A percentile compares a stretch with the other conserved stretches of the same genome.
phyloP scores from a whole-genome alignment of 2,113 vertebrate genomes.

The Diphyllodes magnificus region DNA sequence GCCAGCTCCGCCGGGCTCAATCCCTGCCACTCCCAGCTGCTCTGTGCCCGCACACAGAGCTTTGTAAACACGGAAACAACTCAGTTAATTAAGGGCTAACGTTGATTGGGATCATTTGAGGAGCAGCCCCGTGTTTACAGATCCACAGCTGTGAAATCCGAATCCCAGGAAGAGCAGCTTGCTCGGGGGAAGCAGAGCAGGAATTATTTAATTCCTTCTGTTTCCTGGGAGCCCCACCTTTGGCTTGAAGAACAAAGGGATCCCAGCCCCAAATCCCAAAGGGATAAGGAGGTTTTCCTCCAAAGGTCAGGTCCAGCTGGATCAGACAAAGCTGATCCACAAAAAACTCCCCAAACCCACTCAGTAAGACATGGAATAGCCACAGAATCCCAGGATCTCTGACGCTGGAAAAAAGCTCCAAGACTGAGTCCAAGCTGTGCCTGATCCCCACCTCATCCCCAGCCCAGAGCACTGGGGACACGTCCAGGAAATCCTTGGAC shows the following conservation, averaged over 20 bases:
- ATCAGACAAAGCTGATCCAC: neutral
- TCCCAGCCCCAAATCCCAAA: neutral
- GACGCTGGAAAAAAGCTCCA: neutral
- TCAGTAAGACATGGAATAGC: rapidly evolving
- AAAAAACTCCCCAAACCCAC: rapidly evolving
- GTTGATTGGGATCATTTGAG: neutral
- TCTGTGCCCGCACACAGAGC: neutral
- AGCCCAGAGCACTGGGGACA: neutral
- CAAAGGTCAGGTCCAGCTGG: neutral
- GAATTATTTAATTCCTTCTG: neutral
- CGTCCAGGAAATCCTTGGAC: rapidly evolving
- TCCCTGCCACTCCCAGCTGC: neutral
- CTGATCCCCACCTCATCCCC: neutral
- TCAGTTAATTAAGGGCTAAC: neutral
- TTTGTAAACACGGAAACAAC: neutral
- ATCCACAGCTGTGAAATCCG: neutral
- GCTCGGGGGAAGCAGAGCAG: neutral
- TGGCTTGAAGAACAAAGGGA: neutral
- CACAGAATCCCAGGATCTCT: neutral
- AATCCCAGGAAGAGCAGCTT: neutral
- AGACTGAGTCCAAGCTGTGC: rapidly evolving
- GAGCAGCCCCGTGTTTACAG: neutral
- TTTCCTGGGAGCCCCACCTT: neutral
- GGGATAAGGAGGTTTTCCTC: rapidly evolving
- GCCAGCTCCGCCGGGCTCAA: neutral